Conservation (phyloP, 2,113 vertebrate genomes). For the Vulpes vulpes region DNA sequence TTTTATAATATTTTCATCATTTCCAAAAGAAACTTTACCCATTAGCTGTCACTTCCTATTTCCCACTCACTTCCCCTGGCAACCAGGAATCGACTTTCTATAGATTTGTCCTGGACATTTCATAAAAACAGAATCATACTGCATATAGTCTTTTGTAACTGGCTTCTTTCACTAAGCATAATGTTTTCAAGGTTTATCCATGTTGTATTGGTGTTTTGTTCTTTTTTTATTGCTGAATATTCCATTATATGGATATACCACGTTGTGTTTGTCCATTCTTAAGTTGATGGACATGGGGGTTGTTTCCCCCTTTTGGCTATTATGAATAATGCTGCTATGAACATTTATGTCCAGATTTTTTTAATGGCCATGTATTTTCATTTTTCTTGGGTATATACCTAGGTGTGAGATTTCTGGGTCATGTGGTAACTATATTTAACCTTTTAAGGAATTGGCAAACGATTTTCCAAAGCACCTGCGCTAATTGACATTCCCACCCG, state of each 20-base stretch:
- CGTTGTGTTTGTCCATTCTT: background rate
- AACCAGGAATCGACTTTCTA: background rate
- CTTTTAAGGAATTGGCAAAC: background rate
- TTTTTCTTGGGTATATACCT: background rate
- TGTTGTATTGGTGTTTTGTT: background rate
- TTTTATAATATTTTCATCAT: constrained; percentile 19
- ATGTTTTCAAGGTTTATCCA: background rate
- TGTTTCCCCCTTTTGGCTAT: background rate
- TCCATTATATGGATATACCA: background rate
- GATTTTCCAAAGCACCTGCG: background rate
- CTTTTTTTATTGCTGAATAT: constrained; percentile 14
- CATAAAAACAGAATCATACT: background rate
- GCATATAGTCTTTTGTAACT: background rate
- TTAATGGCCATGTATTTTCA: background rate
- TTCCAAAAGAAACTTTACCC: background rate
- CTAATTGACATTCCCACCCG: background rate
- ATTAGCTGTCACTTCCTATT: background rate
- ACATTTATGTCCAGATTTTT: background rate
- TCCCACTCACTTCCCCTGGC: background rate
- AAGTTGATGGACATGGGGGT: background rate
- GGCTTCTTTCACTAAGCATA: background rate
- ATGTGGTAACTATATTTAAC: background rate
- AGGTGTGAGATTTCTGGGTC: background rate
- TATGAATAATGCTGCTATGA: constrained; percentile 1
- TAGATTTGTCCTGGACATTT: background rate